Evolutionary conservation across 2,113 vertebrate genomes (phyloP), one percentile per base, ranked within the genome.

Genomic region (Martes martes): DNA sequence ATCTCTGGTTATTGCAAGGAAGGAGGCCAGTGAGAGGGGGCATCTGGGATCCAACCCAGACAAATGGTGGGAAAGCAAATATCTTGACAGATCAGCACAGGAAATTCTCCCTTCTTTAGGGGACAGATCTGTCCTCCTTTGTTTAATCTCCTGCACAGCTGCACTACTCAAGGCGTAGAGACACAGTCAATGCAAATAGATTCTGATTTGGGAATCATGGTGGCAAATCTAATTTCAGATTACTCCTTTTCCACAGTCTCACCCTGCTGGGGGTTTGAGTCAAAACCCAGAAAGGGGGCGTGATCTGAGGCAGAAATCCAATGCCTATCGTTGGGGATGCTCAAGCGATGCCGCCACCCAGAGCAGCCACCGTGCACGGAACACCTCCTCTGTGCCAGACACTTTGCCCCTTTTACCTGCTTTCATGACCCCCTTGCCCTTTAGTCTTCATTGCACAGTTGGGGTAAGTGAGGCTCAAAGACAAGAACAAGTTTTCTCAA

Each of bases 141-240:
- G 47, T 93, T 96, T 98, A 98, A 98, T 98, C 98, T 96, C 13
- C 83, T 3, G 98, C 97, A 97, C 98, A 99, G 98, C 98, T 98
- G 98, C 91, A 31, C 74, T 52, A 89, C 97, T 98, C n/a, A 91
- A 67, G 91, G 97, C 85, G 97, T 61, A 93, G 95, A 97, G 92
- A 96, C 91, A 79, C 87, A 76, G 94, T 87, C 97, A 96, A 96
- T 87, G 89, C 95, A 97, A 98, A 97, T 71, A 95, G 98, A 98
- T 98, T 98, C 95, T 96, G 98, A 94, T 95, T 97, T 97, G 98
- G 97, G 98, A 98, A 97, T 97, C 63, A 55, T 83, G 91, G 96
- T 83, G 97, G 91, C 95, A 96, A 71, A 89, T 95, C 97, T 96
- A 91, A 91, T 97, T 95, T 95, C 98, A 86, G 89, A 82, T 93